These are phyloP conservation scores for Myodes glareolus DNA, from an alignment of 2,113 vertebrate genomes.

Conservation along the genomic window DNA sequence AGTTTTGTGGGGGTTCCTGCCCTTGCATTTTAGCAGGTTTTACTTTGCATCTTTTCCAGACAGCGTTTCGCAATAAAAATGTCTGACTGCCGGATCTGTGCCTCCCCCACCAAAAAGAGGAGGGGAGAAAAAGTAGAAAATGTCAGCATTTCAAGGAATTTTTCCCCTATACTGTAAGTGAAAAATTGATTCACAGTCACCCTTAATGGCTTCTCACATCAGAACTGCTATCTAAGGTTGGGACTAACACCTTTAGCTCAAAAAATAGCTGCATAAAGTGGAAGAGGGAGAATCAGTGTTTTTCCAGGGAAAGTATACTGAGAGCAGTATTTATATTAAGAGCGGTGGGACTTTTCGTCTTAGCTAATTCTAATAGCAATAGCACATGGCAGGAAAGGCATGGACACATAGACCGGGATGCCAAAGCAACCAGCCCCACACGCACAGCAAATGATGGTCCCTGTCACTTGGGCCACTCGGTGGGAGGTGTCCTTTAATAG, in stretches of 20 bases:
- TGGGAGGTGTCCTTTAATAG: rapidly evolving
- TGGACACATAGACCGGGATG: rapidly evolving
- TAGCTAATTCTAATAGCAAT: neutral
- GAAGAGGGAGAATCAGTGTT: neutral
- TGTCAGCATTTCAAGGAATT: neutral
- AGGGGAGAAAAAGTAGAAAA: neutral
- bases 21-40: conserved; percentile 85
- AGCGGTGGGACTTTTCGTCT: neutral
- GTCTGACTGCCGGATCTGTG: conserved; percentile 83
- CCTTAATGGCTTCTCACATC: neutral
- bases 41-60: conserved; percentile 92
- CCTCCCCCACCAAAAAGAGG: neutral
- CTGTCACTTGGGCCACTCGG: rapidly evolving
- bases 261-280: neutral
- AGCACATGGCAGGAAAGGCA: neutral
- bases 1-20: conserved; percentile 58
- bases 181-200: conserved; percentile 57
- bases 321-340: neutral
- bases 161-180: neutral
- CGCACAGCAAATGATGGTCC: rapidly evolving
- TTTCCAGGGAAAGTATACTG: neutral
- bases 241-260: neutral
- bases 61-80: conserved; percentile 87
- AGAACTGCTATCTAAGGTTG: conserved; percentile 21
- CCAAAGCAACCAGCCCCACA: rapidly evolving